Base-by-base conservation (phyloP, 2,113 vertebrate species). In the pig (Sus scrofa) region DNA sequence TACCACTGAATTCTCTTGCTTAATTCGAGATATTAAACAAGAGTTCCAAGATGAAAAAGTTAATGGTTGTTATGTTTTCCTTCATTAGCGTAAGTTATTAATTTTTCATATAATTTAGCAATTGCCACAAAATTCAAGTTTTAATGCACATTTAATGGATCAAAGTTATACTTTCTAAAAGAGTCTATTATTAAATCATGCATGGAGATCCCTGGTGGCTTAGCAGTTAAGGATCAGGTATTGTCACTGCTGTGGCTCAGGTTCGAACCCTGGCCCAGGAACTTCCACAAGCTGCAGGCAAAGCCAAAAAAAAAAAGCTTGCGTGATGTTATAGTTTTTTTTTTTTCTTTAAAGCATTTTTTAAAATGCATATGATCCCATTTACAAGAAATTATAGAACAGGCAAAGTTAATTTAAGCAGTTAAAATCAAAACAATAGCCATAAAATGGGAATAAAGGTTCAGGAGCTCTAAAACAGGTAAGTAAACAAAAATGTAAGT, bases 151-250 rank as follows among this genome's bases (percentile, higher is more conserved):
- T 82, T 82, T 82, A 71, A 70, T 60, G 65, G 13, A 60, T 18
- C 14, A 6, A 87, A 62, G 56, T 92, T 92, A 27, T n/a, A 82
- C 81, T 92, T 37, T 90, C 87, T 89, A 63, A 62, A 88, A n/a
- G 71, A 62, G 39, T 74, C 56, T 63, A 54, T 85, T 92, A 65
- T 60, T 82, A 60, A 82, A 93, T 58, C 30, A 86, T 26, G 24
- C 15, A 86, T 58, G 20, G 63, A 44, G 44, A 4, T 44, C 44
- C 44, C 44, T 44, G 44, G 44, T 44, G 44, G 44, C 44, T 44
- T 44, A 44, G 44, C 44, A 44, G 44, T 44, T 44, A 44, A 44
- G 44, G 44, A 44, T 44, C 44, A 44, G 44, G 44, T 44, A 44
- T 44, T 44, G 44, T 44, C 44, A 44, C 44, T 44, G 44, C 8